Percentiles rank a stretch among this genome's conserved stretches.
Evolutionary conservation across 2,888 invertebrate species (phyloP).

Genomic region (Lasioglossum leucozonium): DNA sequence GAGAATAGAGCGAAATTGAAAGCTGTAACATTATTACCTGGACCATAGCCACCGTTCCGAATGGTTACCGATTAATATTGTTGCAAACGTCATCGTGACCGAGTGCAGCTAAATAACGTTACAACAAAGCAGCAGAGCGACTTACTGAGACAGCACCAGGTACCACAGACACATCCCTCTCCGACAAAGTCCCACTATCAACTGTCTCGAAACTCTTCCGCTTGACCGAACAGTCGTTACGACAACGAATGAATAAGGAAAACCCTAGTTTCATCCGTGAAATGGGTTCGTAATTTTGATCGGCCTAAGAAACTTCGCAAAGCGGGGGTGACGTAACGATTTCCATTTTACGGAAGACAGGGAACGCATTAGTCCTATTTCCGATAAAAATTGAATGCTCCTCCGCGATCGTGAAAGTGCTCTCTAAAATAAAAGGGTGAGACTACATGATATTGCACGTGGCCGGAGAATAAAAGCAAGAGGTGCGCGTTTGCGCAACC

Average conservation of each 20-base stretch:
- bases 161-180: not conserved
- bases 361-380: not conserved
- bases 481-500: not conserved
- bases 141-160: not conserved
- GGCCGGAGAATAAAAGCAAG: not conserved
- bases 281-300: not conserved
- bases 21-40: too few species aligned
- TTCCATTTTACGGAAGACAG: not conserved
- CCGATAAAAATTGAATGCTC: not conserved
- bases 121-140: not conserved
- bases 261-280: not conserved
- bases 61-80: too few species aligned
- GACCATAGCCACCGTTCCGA: too few species aligned
- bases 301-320: not conserved
- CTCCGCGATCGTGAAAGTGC: not conserved
- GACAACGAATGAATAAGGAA: conserved; percentile 8
- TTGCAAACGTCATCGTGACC: too few species aligned
- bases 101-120: not conserved
- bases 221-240: not conserved
- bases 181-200: not conserved
- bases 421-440: not conserved
- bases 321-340: not conserved
- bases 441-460: not conserved
- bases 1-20: too few species aligned
- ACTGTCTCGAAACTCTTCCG: not conserved